Percentiles rank a stretch among this genome's conserved stretches.
These are phyloP conservation scores for Tragelaphus buxtoni DNA, from an alignment of 2,113 vertebrate genomes.

Conservation along the genomic window DNA sequence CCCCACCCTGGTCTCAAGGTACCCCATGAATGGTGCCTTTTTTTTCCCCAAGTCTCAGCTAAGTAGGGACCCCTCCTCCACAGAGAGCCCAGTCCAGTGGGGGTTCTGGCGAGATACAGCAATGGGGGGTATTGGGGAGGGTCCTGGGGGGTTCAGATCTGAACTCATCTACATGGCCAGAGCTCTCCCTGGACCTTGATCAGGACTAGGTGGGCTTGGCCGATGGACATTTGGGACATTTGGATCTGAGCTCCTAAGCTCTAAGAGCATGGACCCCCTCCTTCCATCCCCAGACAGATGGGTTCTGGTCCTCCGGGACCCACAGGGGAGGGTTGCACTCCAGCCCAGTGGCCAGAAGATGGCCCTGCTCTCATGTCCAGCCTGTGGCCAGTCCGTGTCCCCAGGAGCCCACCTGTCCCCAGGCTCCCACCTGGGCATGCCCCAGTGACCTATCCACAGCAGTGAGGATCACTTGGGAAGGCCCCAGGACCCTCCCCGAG, in stretches of 20 bases:
- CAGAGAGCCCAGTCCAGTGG: not conserved
- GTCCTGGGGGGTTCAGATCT: not conserved
- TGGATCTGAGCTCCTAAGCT: not conserved
- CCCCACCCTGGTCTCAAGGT: not conserved
- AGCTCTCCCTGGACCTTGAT: not conserved
- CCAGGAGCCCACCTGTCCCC: not conserved
- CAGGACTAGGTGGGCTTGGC: not conserved
- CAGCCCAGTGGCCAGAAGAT: not conserved
- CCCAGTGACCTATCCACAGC: not conserved
- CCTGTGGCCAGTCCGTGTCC: not conserved
- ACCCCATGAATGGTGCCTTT: not conserved
- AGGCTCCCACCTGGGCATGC: not conserved
- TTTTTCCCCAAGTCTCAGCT: not conserved
- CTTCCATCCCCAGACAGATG: not conserved
- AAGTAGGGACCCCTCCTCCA: not conserved
- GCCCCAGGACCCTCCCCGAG: not conserved
- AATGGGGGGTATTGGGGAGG: not conserved
- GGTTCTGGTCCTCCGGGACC: not conserved
- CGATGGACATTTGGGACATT: not conserved
- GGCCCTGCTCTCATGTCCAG: not conserved
- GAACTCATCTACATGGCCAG: not conserved
- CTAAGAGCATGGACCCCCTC: not conserved
- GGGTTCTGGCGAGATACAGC: not conserved
- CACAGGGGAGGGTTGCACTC: not conserved
- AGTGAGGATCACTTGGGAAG: not conserved